Percentiles rank a stretch among this genome's conserved stretches.
Conservation (phyloP, 2,113 vertebrate species). For the Cochlearius cochlearius region DNA sequence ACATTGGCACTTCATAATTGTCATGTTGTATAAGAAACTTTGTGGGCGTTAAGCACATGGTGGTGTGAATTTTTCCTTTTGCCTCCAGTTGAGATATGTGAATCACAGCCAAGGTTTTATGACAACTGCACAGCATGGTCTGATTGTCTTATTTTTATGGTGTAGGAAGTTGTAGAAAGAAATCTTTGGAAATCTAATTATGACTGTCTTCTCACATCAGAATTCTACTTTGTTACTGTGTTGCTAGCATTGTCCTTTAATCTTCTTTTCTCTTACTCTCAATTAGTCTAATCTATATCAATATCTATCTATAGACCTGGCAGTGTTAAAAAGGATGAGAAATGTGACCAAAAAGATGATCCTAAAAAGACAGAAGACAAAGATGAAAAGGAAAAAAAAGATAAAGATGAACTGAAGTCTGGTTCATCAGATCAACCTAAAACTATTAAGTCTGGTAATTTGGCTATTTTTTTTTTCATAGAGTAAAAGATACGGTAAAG, state of each 20-base stretch:
- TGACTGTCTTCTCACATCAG: not conserved
- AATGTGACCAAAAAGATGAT: constrained; percentile 81
- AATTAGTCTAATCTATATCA: not conserved
- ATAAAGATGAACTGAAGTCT: constrained; percentile 72
- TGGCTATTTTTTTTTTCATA: not conserved
- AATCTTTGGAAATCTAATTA: not conserved
- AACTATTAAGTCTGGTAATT: constrained; percentile 74
- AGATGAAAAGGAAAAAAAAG: constrained; percentile 78
- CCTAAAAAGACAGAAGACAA: constrained; percentile 72
- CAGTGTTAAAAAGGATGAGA: constrained; percentile 80
- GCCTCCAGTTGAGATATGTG: not conserved
- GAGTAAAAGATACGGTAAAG: not conserved
- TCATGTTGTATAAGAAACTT: not conserved
- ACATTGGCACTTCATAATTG: not conserved
- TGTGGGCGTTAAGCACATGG: not conserved
- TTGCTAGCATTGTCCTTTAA: not conserved
- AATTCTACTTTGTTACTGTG: not conserved
- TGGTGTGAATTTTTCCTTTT: not conserved
- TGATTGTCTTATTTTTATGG: not conserved
- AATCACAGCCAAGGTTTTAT: not conserved
- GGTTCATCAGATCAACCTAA: constrained; percentile 72
- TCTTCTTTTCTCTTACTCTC: not conserved
- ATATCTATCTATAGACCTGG: constrained; percentile 44
- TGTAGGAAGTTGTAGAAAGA: not conserved
- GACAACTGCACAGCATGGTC: not conserved